Base-by-base conservation (phyloP, 1,140 invertebrate genomes). In the Papilio aristodemus region DNA sequence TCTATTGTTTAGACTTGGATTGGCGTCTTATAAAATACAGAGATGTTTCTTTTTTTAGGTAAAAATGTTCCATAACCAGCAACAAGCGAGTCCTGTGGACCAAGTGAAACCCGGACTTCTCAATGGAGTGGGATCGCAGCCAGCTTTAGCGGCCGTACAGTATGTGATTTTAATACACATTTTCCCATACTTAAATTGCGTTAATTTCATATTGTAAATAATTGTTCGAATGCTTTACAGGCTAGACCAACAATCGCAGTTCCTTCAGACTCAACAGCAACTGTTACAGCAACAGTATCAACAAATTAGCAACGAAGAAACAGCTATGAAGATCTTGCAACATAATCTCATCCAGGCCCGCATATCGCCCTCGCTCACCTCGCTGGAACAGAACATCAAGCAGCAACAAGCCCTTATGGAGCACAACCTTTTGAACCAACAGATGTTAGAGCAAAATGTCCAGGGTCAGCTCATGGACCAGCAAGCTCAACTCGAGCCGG, bases 41-140 rank as follows among this genome's bases (percentile, higher is more conserved):
- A 19, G 10, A 60, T 11, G 4, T 19, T 25, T 25, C 22, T 36
- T 8, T 50, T n/a, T 66, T 36, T 87, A 94, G 82, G 93, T 93
- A 8, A 93, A 94, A 46, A 93, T 94, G 71, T 92, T 94, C 50
- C 94, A 94, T 59, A 93, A 93, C 46, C 93, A 94, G 71, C 93
- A 94, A 68, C 93, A 94, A 71, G 92, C 87, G 0, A 85, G 81
- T 0, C 81, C 92, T 77, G 79, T 93, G 62, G 93, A 94, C 71
- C 93, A 93, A 73, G 86, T 92, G 78, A 93, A 84, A 78, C 84
- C 77, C 74, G 91, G 80, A 68, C 87, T 82, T 74, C 91, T 85
- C 69, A 93, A 86, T 80, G 93, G 84, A 74, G 93, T 83, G 73
- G 91, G 74, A 38, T 72, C 83, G 7, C 85, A 85, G 68, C 84